Evolutionary conservation across 2,888 invertebrate species (phyloP).

Genomic region (Pseudococcus longispinus): DNA sequence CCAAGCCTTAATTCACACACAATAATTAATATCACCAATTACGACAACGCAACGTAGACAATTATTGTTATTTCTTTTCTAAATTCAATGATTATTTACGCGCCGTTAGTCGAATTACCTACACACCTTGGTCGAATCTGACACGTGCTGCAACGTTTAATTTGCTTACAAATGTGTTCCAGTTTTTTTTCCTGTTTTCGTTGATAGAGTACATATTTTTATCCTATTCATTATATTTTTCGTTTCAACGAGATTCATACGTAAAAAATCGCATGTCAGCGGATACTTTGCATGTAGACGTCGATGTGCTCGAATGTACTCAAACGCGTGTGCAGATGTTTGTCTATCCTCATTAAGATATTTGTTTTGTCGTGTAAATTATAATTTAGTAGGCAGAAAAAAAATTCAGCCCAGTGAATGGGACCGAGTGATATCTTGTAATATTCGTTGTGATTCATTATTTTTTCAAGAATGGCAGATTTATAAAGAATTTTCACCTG

Average conservation of each 20-base stretch:
- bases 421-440: too few relatives aligned
- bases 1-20: not conserved
- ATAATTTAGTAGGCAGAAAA: not conserved
- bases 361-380: not conserved
- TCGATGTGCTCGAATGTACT: not conserved
- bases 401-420: not conserved
- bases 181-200: not conserved
- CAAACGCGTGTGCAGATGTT: not conserved
- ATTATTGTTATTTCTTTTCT: not conserved
- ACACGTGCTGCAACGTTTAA: not conserved
- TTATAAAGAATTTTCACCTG: too few relatives aligned
- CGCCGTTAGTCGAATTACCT: not conserved
- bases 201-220: not conserved
- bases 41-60: not conserved
- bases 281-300: not conserved
- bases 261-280: not conserved
- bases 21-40: not conserved
- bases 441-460: too few relatives aligned
- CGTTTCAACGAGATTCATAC: not conserved
- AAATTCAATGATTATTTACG: not conserved
- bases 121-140: not conserved
- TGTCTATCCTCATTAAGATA: not conserved
- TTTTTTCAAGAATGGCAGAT: too few relatives aligned
- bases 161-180: not conserved
- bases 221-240: not conserved